Percentiles rank a stretch among this genome's conserved stretches.
Evolutionary conservation across 2,888 invertebrate species (phyloP).

Genomic region (Pseudeuparius sepicola): DNA sequence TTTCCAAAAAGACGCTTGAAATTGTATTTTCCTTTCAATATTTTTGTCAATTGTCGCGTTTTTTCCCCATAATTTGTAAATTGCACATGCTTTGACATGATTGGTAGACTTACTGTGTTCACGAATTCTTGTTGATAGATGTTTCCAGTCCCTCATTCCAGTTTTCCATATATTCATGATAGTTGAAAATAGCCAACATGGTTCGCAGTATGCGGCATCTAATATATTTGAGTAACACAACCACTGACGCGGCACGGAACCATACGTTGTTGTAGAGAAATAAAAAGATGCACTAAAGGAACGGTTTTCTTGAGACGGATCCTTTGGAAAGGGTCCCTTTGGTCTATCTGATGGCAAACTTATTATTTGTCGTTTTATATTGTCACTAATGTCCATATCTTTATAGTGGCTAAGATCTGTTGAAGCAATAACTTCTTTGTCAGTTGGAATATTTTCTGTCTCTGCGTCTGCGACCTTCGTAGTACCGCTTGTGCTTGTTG

Average conservation of each 20-base stretch:
- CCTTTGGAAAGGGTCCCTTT: conserved; percentile 13
- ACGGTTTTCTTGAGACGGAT: conserved; percentile 20
- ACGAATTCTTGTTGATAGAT: conserved; percentile 20
- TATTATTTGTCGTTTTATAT: conserved; percentile 11
- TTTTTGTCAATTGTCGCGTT: conserved; percentile 19
- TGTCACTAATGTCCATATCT: no score
- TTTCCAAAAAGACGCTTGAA: conserved; percentile 20
- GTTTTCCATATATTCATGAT: conserved; percentile 11
- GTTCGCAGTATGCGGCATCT: conserved; percentile 22
- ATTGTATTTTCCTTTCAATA: conserved; percentile 16
- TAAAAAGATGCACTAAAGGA: conserved; percentile 22
- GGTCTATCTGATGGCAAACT: conserved; percentile 4
- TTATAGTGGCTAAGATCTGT: no score
- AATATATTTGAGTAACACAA: conserved; percentile 22
- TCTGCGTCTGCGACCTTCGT: no score
- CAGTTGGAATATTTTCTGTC: no score
- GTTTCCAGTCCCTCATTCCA: conserved; percentile 22
- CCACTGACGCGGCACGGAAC: conserved; percentile 17
- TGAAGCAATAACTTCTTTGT: no score
- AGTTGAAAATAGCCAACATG: conserved; percentile 19
- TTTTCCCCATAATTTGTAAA: conserved; percentile 19
- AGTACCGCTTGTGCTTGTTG: no score
- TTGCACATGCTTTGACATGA: conserved; percentile 7
- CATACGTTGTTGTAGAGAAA: conserved; percentile 21
- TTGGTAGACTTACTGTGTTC: conserved; percentile 4